These are phyloP conservation scores for Rhinichthys osculus DNA, from an alignment of 2,797 vertebrate genomes.

Conservation along the genomic window DNA sequence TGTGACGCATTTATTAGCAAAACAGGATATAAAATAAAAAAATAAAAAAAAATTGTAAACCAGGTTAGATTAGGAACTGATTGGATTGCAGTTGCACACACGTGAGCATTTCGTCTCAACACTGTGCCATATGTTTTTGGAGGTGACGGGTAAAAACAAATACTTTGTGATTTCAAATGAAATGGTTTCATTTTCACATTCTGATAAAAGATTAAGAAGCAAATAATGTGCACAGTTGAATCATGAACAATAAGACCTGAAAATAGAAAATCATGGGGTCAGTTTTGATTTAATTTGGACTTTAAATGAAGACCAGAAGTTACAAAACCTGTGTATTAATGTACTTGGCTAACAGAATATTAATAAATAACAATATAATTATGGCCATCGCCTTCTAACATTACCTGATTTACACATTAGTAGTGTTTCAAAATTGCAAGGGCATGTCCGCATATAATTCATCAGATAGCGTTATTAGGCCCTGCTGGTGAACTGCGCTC, in stretches of 20 bases:
- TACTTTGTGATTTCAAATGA: too few species aligned
- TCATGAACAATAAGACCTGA: background rate
- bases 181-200: background rate
- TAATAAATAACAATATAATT: background rate
- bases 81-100: background rate
- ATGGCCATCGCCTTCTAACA: slow-evolving; percentile 31
- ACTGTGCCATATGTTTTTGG: background rate
- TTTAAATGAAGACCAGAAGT: background rate
- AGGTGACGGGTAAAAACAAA: background rate
- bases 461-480: slow-evolving; percentile 37
- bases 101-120: background rate
- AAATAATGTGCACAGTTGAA: background rate
- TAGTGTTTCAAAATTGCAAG: slow-evolving; percentile 29
- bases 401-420: slow-evolving; percentile 41
- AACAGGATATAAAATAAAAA: too few species aligned
- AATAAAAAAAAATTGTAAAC: background rate
- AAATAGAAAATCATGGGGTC: background rate
- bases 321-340: background rate
- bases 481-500: slow-evolving; percentile 15
- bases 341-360: background rate
- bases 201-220: background rate
- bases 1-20: background rate
- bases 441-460: slow-evolving; percentile 53
- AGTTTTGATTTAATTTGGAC: background rate
- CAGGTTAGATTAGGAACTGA: background rate